A percentile compares a stretch with the other conserved stretches of the same genome.
These are phyloP conservation scores for Adelphocoris suturalis DNA, from an alignment of 2,888 invertebrate species.

Conservation along the genomic window DNA sequence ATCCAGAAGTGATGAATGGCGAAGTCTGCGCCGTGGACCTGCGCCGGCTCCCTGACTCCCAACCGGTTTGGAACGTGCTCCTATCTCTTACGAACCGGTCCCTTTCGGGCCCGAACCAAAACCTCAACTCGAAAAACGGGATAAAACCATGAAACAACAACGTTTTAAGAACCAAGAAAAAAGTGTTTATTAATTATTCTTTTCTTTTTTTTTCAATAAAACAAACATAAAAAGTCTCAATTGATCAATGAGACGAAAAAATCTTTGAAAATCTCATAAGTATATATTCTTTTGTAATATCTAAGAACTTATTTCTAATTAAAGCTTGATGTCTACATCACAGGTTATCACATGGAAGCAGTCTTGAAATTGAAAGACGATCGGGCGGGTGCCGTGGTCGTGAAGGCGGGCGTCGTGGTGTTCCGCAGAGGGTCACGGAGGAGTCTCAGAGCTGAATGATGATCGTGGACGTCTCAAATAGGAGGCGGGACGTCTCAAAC, in stretches of 20 bases:
- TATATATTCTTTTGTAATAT: background rate
- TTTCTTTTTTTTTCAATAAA: background rate
- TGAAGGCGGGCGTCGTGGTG: background rate
- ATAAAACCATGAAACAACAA: conserved; percentile 1
- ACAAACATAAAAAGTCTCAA: conserved; percentile 21
- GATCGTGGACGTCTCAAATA: background rate
- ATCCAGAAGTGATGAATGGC: conserved; percentile 56
- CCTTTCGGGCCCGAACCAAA: background rate
- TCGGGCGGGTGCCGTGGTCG: conserved; percentile 36
- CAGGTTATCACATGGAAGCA: conserved; percentile 66
- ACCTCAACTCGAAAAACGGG: conserved; percentile 48
- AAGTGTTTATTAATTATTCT: conserved; percentile 17
- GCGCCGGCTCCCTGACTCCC: background rate
- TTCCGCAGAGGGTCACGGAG: too few relatives aligned
- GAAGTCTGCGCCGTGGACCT: background rate
- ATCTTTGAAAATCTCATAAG: conserved; percentile 33
- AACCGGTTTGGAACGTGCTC: conserved; percentile 68
- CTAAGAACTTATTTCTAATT: conserved; percentile 59
- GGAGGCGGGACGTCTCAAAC: too few relatives aligned
- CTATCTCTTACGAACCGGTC: conserved; percentile 44
- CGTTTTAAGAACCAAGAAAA: conserved; percentile 26
- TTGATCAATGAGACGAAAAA: conserved; percentile 17
- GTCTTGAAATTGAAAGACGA: conserved; percentile 64
- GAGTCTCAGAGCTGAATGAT: background rate
- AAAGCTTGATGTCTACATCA: conserved; percentile 66